Base-by-base conservation (phyloP, 2,797 vertebrate species). In the Chanos chanos region DNA sequence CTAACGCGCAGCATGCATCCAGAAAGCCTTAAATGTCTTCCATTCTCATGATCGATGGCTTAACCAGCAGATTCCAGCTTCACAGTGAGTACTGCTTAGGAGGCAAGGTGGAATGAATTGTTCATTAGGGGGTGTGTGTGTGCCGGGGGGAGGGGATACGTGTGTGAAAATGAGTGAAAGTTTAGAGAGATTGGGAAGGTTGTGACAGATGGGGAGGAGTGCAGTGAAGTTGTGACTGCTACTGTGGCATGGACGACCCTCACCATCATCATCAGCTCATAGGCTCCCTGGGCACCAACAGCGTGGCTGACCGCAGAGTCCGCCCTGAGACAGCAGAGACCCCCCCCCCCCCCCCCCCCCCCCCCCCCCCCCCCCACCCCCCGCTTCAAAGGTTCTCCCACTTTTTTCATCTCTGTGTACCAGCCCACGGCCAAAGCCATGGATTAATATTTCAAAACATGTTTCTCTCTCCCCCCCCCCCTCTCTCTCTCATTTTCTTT, bases 401-500 rank as follows among this genome's bases (percentile, higher is more conserved):
- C 54, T 37, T 77, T 79, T 83, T 81, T 77, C 83, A 84, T 85
- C 76, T 86, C 67, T 53, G 73, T 77, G 80, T 86, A 81, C 77
- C 83, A 84, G 86, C 87, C 85, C 84, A 85, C 77, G 83, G 87
- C 87, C 87, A 87, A 81, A 87, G 84, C 86, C 78, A 70, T 51
- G 74, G 85, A 86, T 88, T 85, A 85, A 86, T 89, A 85, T 90
- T 91, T 83, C 87, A 87, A 80, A 87, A 76, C 67, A 76, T 44
- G 72, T 77, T 87, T 83, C 82, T 81, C 68, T 73, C 77, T 78
- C 68, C 61, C 71, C 56, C 30, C 45, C 16, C 39, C 24, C 13
- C 55, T 28, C 27, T 45, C 47, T 10, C 60, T 54, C 60, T 33
- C 39, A 70, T 19, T 63, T 44, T 50, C 64, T 43, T 54, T 21